Evolutionary conservation across 1,140 invertebrate genomes (phyloP).

Genomic region (Diabrotica virgifera): DNA sequence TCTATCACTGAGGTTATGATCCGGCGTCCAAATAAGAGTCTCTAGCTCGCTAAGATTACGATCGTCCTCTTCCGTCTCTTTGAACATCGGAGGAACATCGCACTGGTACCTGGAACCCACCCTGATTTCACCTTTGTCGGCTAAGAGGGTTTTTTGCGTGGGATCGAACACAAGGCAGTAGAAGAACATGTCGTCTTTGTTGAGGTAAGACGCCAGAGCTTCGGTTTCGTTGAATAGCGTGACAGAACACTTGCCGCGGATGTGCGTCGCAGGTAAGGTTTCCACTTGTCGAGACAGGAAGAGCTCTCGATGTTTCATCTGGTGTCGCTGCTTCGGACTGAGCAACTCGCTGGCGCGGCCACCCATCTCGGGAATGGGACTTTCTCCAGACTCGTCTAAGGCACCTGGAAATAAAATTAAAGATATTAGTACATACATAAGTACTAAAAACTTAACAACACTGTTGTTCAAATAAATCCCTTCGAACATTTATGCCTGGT

Average conservation of each 20-base stretch:
- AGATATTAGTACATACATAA: too few species aligned
- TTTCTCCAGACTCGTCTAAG: constrained; percentile 55
- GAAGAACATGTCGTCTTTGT: constrained; percentile 99
- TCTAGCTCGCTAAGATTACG: constrained; percentile 80
- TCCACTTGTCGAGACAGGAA: constrained; percentile 98
- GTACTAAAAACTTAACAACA: too few species aligned
- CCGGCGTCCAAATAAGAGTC: constrained; percentile 90
- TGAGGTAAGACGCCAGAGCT: constrained; percentile 90
- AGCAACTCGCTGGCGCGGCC: constrained; percentile 47
- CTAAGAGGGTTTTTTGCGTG: constrained; percentile 95
- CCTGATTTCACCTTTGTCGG: constrained; percentile 91
- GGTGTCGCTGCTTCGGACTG: constrained; percentile 79
- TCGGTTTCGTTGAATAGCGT: constrained; percentile 98
- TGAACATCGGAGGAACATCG: constrained; percentile 73
- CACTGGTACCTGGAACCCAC: constrained; percentile 96
- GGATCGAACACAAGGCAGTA: constrained; percentile 99
- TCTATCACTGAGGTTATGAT: constrained; percentile 84
- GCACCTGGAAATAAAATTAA: constrained; percentile 51
- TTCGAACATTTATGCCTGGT: too few species aligned
- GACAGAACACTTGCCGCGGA: constrained; percentile 97
- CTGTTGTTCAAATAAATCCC: too few species aligned
- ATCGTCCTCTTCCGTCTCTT: constrained; percentile 77
- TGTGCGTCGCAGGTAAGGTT: constrained; percentile 96
- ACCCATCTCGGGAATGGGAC: constrained; percentile 39
- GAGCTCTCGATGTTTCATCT: constrained; percentile 95